phyloP scores from a whole-genome alignment of 2,888 invertebrate species.

The Galerucella calmariensis region DNA sequence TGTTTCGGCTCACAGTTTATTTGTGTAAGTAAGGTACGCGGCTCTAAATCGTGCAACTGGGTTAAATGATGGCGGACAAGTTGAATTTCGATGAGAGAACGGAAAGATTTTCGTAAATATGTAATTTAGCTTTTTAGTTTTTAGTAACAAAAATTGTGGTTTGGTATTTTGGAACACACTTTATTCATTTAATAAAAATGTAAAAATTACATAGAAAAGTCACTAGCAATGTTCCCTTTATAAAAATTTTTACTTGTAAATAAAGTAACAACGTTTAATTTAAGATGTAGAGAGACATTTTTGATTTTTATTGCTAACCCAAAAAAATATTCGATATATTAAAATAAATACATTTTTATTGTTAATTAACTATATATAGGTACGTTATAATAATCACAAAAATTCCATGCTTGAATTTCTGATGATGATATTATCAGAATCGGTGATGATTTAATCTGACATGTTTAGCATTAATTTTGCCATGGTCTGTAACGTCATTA shows the following conservation, averaged over 20 bases:
- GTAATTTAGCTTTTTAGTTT: not conserved
- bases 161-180: not conserved
- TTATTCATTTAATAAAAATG: not conserved
- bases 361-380: too few relatives aligned
- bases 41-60: not conserved
- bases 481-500: too few relatives aligned
- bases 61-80: not conserved
- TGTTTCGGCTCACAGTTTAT: slow-evolving; percentile 6
- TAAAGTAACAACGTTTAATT: not conserved
- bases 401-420: too few relatives aligned
- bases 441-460: too few relatives aligned
- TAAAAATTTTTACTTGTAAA: not conserved
- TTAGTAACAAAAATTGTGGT: not conserved
- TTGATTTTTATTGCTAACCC: not conserved
- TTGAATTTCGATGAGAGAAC: not conserved
- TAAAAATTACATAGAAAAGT: not conserved
- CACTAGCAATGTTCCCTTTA: not conserved
- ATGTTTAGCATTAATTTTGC: too few relatives aligned
- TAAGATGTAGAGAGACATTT: not conserved
- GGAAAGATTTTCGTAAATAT: not conserved
- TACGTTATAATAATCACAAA: too few relatives aligned
- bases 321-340: not conserved
- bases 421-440: too few relatives aligned
- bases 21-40: not conserved
- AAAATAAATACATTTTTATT: too few relatives aligned